These are phyloP conservation scores for Rhagonycha fulva DNA, from an alignment of 2,888 invertebrate genomes.

Conservation along the genomic window DNA sequence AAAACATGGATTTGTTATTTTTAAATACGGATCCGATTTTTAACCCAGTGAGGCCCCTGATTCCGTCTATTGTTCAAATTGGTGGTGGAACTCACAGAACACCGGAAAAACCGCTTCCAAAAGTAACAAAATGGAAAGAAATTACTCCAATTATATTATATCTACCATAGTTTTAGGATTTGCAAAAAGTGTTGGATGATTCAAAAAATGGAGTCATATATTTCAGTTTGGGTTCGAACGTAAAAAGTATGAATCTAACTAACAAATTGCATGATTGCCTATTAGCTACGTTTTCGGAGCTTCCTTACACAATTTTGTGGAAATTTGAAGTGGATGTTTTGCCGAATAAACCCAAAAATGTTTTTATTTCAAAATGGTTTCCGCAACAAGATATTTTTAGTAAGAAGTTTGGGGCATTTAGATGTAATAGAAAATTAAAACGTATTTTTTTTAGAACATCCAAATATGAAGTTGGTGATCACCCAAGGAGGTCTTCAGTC, in stretches of 20 bases:
- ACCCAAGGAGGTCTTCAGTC: slow-evolving; percentile 57
- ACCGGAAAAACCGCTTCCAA: slow-evolving; percentile 35
- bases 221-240: slow-evolving; percentile 54
- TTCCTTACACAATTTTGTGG: slow-evolving; percentile 55
- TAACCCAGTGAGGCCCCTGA: slow-evolving; percentile 41
- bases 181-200: slow-evolving; percentile 47
- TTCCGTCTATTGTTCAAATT: slow-evolving; percentile 45
- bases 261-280: slow-evolving; percentile 42
- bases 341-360: slow-evolving; percentile 50
- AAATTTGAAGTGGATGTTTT: slow-evolving; percentile 51
- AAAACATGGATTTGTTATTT: slow-evolving; percentile 46
- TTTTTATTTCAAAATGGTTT: slow-evolving; percentile 49
- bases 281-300: slow-evolving; percentile 46
- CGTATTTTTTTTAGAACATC: slow-evolving; percentile 41
- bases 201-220: slow-evolving; percentile 50
- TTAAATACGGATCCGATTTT: slow-evolving; percentile 46
- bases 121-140: slow-evolving; percentile 31
- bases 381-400: slow-evolving; percentile 52
- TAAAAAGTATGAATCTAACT: slow-evolving; percentile 46
- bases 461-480: slow-evolving; percentile 56
- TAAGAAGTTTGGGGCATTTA: slow-evolving; percentile 31
- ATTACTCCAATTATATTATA: background rate
- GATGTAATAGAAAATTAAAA: background rate
- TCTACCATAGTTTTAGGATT: slow-evolving; percentile 44
- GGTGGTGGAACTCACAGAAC: slow-evolving; percentile 42